Conservation (phyloP, 35 echinoderm and acorn worm species). For the Eucidaris tribuloides region DNA sequence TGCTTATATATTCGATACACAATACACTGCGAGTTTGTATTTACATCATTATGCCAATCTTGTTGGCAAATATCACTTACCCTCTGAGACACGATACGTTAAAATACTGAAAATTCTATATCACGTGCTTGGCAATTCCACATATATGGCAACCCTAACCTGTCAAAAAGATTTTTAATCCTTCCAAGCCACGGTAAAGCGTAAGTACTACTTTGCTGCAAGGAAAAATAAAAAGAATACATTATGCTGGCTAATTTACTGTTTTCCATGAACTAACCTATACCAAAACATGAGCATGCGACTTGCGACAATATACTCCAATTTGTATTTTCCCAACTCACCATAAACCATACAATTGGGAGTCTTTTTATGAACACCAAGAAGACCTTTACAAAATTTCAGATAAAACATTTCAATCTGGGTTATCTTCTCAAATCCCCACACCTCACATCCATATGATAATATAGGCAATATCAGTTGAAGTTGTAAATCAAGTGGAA, state of each 20-base stretch:
- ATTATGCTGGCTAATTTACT: neutral
- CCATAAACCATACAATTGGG: neutral
- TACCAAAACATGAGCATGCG: neutral
- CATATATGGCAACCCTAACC: neutral
- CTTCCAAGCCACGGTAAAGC: neutral
- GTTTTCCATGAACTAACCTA: neutral
- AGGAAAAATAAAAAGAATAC: neutral
- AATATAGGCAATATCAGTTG: neutral
- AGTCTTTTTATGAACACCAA: neutral
- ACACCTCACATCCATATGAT: constrained; percentile 3
- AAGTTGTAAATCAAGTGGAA: constrained; percentile 7
- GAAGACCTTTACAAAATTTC: neutral
- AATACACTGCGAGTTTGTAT: neutral
- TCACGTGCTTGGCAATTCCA: neutral
- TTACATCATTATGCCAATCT: neutral
- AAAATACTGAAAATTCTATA: neutral
- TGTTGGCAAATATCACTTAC: neutral
- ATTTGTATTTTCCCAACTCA: neutral
- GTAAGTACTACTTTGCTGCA: neutral
- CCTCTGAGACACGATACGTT: neutral
- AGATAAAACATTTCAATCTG: constrained; percentile 13
- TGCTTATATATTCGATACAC: neutral
- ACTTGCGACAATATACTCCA: neutral
- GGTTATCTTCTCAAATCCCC: neutral
- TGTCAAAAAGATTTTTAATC: neutral